A percentile compares a stretch with the other conserved stretches of the same genome.
Evolutionary conservation across 2,113 vertebrate species (phyloP).

Genomic region (Ia io): DNA sequence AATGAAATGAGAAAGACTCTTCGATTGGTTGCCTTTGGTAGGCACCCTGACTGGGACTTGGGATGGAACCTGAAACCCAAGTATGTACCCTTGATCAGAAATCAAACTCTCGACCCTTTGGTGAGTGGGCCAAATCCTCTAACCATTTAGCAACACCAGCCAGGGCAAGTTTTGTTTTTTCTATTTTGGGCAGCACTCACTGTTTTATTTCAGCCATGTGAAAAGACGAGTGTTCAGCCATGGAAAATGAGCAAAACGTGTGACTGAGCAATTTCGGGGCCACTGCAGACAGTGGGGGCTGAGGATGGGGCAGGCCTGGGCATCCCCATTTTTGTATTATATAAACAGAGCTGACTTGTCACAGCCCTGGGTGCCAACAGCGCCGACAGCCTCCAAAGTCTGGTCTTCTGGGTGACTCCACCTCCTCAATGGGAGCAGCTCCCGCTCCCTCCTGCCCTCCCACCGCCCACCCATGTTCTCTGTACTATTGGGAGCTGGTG

Average conservation of each 20-base stretch:
- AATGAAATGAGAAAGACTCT: too few species aligned
- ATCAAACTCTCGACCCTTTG: too few species aligned
- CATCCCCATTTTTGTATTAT: not conserved
- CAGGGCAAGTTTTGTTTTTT: not conserved
- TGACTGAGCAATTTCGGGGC: not conserved
- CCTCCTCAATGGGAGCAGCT: not conserved
- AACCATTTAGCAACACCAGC: too few species aligned
- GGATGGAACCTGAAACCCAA: too few species aligned
- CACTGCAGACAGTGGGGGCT: not conserved
- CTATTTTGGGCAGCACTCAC: not conserved
- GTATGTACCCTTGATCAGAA: too few species aligned
- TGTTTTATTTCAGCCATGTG: not conserved
- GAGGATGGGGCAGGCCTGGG: not conserved
- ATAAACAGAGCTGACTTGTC: not conserved
- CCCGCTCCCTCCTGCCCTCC: not conserved
- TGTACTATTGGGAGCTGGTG: not conserved
- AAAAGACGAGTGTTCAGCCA: not conserved
- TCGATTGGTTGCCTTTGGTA: too few species aligned
- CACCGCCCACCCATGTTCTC: not conserved
- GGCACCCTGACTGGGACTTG: too few species aligned
- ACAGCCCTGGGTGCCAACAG: accelerated
- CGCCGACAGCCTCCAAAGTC: not conserved
- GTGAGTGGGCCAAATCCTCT: too few species aligned
- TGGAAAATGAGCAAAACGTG: not conserved
- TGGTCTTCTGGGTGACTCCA: not conserved